Evolutionary conservation across 2,797 vertebrate genomes (phyloP), one percentile per base, ranked within the genome.

Genomic region (Denticeps clupeoides): DNA sequence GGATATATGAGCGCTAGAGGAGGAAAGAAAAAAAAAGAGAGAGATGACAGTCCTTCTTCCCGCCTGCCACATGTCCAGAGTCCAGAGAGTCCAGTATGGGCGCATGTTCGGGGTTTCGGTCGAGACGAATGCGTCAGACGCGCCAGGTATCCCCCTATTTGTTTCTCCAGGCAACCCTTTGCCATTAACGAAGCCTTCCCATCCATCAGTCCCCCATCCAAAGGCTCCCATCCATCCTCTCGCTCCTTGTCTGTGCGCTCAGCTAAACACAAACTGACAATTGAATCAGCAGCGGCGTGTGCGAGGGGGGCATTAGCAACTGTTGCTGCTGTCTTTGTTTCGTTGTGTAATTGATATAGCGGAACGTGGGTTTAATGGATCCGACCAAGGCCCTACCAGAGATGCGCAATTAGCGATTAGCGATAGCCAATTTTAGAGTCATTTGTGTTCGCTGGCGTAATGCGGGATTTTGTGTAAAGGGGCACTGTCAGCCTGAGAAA

Each of bases 381-480:
- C 51, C 19, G 18, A 13, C 38, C 55, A 56, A 40, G 29, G 44
- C 43, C 12, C 51, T 27, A 3, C 45, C 47, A 49, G 51, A 51
- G 42, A 59, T 60, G 55, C 51, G 61, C 72, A 71, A 77, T 70
- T 72, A 62, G 57, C 58, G 73, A 77, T 75, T 72, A 75, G 64
- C 59, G 68, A 57, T 57, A 58, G 69, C 57, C 58, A 56, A 79
- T 74, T 76, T 68, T 66, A 51, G 64, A 64, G 56, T 64, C 64
- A 62, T 70, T 70, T 67, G 41, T 47, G 41, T 56, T 46, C 50
- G 54, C 56, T 42, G 47, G 50, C 18, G 47, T 47, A 49, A 37
- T 50, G 26, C 8, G 45, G 47, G 47, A 55, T 55, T 55, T 41
- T 45, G 42, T 45, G 42, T 29, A 33, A 24, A 51, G 19, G 41